Conservation (phyloP, 1,140 invertebrate species). For the Macrobrachium rosenbergii region DNA sequence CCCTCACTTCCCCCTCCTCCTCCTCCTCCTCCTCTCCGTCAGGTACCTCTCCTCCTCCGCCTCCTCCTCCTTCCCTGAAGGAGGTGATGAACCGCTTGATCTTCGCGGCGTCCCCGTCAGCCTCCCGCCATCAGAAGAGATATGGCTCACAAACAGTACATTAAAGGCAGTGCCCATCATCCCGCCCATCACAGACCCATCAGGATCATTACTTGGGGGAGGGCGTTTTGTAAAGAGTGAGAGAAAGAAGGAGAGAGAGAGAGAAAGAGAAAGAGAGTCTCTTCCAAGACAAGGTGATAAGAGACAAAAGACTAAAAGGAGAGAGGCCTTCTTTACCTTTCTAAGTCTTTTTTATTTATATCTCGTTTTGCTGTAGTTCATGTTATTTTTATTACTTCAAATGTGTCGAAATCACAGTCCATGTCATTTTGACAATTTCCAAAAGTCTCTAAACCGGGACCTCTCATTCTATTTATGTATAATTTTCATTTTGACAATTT, state of each 20-base stretch:
- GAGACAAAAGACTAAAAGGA: conserved; percentile 43
- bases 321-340: background rate
- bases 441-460: too few relatives aligned
- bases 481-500: too few relatives aligned
- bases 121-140: conserved; percentile 38
- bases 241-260: background rate
- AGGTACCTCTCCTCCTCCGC: background rate
- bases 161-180: conserved; percentile 58
- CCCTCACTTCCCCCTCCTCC: background rate
- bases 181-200: conserved; percentile 48
- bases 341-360: background rate
- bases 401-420: too few relatives aligned
- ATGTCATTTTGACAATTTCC: too few relatives aligned
- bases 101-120: conserved; percentile 32
- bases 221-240: too few relatives aligned
- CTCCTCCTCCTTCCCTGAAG: conserved; percentile 5
- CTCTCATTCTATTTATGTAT: too few relatives aligned
- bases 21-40: background rate
- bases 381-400: too few relatives aligned
- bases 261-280: conserved; percentile 1
- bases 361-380: too few relatives aligned
- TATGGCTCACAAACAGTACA: conserved; percentile 55
- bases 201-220: conserved; percentile 42
- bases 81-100: conserved; percentile 44
- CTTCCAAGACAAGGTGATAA: conserved; percentile 35